A percentile compares a stretch with the other conserved stretches of the same genome.
Evolutionary conservation across 2,888 invertebrate genomes (phyloP).

Genomic region (Colostygia pectinataria): DNA sequence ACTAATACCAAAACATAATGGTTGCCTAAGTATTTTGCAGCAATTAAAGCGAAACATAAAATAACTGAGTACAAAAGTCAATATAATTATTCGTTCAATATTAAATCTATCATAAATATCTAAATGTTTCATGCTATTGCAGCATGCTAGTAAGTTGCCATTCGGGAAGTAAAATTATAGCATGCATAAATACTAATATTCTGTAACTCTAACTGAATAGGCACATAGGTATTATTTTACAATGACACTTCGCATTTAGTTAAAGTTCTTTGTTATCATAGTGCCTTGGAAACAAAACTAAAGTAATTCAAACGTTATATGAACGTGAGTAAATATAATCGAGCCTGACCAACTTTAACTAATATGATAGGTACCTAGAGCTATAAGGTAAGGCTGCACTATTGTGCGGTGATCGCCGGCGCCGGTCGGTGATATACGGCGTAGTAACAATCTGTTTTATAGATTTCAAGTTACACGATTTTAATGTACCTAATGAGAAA

Average conservation of each 20-base stretch:
- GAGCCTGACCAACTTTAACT: not conserved
- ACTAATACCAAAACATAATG: constrained; percentile 14
- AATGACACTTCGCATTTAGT: not conserved
- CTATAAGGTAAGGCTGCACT: too few relatives aligned
- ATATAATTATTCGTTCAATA: constrained; percentile 51
- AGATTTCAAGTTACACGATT: too few relatives aligned
- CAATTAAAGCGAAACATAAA: constrained; percentile 29
- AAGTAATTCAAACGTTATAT: not conserved
- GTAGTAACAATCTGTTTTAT: too few relatives aligned
- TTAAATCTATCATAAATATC: constrained; percentile 51
- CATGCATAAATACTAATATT: constrained; percentile 47
- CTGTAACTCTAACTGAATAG: constrained; percentile 19
- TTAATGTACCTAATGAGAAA: too few relatives aligned
- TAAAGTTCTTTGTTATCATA: not conserved
- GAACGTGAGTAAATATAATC: not conserved
- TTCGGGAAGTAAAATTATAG: constrained; percentile 57
- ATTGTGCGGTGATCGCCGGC: too few relatives aligned
- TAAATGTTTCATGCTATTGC: constrained; percentile 42
- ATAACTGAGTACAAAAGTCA: constrained; percentile 45
- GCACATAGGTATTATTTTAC: constrained; percentile 5
- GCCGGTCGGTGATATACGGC: too few relatives aligned
- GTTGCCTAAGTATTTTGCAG: constrained; percentile 15
- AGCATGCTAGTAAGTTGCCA: constrained; percentile 34
- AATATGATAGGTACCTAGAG: too few relatives aligned
- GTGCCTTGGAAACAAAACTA: not conserved